Conservation (phyloP, 2,113 vertebrate genomes). For the Fregata magnificens region DNA sequence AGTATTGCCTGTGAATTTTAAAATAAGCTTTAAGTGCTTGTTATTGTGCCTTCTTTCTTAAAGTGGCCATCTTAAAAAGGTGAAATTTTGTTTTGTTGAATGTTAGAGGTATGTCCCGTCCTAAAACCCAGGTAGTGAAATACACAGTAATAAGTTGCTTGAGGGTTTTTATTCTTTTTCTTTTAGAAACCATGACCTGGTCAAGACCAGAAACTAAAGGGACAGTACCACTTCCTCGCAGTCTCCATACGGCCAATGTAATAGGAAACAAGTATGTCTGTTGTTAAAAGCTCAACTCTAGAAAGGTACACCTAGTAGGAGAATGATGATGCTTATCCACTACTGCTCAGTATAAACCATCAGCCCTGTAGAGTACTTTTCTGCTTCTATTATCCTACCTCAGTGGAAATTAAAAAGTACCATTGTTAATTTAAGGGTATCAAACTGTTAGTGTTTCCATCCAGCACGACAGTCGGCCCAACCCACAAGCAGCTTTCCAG, state of each 20-base stretch:
- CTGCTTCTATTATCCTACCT: background rate
- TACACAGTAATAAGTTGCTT: background rate
- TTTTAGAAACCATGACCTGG: constrained; percentile 94
- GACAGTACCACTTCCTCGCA: constrained; percentile 86
- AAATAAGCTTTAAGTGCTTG: background rate
- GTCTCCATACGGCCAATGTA: constrained; percentile 92
- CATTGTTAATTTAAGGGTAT: background rate
- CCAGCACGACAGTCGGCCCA: background rate
- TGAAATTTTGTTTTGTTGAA: background rate
- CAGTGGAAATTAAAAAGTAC: background rate
- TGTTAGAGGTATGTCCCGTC: background rate
- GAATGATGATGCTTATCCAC: constrained; percentile 43
- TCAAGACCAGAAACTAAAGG: constrained; percentile 87
- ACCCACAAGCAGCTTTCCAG: background rate
- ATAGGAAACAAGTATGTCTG: constrained; percentile 93
- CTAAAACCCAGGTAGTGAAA: background rate
- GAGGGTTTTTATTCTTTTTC: constrained; percentile 15
- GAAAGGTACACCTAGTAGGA: constrained; percentile 74
- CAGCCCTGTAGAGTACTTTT: background rate
- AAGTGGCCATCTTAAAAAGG: background rate
- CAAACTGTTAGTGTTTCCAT: background rate
- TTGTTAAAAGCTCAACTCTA: constrained; percentile 72
- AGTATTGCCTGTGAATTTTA: background rate
- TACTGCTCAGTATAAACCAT: constrained; percentile 34
- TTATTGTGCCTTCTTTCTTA: background rate